Conservation (phyloP, 1,140 invertebrate species). For the Ceratosolen fusciceps region DNA sequence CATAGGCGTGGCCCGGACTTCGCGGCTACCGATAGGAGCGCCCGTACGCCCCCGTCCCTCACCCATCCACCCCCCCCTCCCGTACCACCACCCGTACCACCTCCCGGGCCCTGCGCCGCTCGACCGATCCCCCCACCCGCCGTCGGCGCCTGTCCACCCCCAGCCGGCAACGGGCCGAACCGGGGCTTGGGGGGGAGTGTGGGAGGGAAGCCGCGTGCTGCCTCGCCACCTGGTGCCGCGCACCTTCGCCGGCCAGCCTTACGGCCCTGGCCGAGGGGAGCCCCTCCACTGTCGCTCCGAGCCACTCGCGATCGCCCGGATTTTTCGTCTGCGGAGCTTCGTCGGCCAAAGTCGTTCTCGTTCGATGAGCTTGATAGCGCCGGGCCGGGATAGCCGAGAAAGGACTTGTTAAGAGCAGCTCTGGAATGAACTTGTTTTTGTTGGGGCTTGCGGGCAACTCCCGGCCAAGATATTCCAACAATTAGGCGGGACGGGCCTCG, state of each 20-base stretch:
- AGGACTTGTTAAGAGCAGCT: constrained; percentile 45
- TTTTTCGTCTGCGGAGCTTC: too few relatives aligned
- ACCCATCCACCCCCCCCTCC: too few relatives aligned
- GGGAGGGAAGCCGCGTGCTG: constrained; percentile 54
- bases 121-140: too few relatives aligned
- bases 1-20: constrained; percentile 65
- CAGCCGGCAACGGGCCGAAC: constrained; percentile 38
- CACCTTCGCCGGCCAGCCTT: constrained; percentile 42
- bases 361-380: constrained; percentile 3
- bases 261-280: background rate
- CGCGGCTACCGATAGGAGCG: constrained; percentile 58
- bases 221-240: constrained; percentile 60
- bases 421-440: background rate
- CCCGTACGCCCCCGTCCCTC: constrained; percentile 51
- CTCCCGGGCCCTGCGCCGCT: background rate
- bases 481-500: constrained; percentile 31
- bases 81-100: too few relatives aligned
- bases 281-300: background rate
- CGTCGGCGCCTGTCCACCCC: constrained; percentile 45
- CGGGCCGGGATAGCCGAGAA: constrained; percentile 36
- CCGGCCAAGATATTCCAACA: constrained; percentile 33
- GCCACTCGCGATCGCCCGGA: constrained; percentile 39
- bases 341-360: too few relatives aligned
- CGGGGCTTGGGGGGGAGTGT: background rate
- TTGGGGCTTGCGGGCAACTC: background rate